phyloP scores from a whole-genome alignment of 2,113 vertebrate genomes.

The Xenopus laevis region DNA sequence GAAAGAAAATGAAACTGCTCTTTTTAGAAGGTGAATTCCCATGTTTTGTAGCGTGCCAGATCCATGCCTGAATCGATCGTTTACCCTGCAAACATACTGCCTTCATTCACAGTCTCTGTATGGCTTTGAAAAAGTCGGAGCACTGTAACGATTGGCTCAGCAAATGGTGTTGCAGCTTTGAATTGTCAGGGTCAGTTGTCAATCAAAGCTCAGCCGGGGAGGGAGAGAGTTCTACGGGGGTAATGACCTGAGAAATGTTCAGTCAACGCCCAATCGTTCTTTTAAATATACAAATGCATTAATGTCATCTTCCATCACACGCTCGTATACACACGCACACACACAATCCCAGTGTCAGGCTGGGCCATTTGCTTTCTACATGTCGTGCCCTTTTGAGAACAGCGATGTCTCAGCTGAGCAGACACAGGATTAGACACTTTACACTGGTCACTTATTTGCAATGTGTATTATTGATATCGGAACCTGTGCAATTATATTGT shows the following conservation, averaged over 20 bases:
- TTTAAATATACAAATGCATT: constrained; percentile 59
- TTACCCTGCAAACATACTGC: neutral
- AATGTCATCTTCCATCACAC: constrained; percentile 45
- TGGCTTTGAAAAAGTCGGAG: constrained; percentile 5
- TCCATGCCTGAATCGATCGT: neutral
- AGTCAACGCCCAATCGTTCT: constrained; percentile 54
- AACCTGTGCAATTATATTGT: constrained; percentile 75
- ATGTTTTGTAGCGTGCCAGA: neutral
- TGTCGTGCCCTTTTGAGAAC: constrained; percentile 33
- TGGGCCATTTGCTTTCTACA: neutral
- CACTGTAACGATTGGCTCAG: too few species aligned
- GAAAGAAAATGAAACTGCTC: constrained; percentile 4
- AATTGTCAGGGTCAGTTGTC: constrained; percentile 15
- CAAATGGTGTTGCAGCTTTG: too few species aligned
- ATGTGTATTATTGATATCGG: constrained; percentile 58
- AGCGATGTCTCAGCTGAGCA: constrained; percentile 47
- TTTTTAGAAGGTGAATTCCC: neutral
- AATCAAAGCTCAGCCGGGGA: neutral
- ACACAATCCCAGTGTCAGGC: neutral
- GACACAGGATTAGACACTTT: constrained; percentile 49
- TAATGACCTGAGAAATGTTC: constrained; percentile 87
- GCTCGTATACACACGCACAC: constrained; percentile 48
- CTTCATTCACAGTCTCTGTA: neutral
- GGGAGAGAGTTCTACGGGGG: constrained; percentile 58
- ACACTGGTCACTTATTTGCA: constrained; percentile 58